These are phyloP conservation scores for Lamellibrachia columna DNA, from an alignment of 2,888 invertebrate species.

Conservation along the genomic window DNA sequence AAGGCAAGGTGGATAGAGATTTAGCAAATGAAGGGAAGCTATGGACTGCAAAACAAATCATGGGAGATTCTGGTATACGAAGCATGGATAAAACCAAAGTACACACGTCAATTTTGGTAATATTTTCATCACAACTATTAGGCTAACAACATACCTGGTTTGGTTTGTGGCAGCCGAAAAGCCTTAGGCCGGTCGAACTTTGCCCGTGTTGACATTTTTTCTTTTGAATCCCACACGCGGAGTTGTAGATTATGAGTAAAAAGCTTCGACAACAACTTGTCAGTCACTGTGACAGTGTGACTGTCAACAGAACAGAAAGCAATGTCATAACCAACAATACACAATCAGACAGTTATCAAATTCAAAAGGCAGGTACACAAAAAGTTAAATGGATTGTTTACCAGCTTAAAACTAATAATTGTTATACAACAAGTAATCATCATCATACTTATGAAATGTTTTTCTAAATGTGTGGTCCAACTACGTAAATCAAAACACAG, in stretches of 20 bases:
- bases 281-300: constrained; percentile 60
- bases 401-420: too few species aligned
- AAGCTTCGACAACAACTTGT: constrained; percentile 57
- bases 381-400: too few species aligned
- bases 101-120: neutral
- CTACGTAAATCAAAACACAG: too few species aligned
- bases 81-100: too few species aligned
- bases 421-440: too few species aligned
- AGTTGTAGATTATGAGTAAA: constrained; percentile 60
- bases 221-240: constrained; percentile 64
- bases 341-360: neutral
- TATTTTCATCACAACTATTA: neutral
- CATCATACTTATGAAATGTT: too few species aligned
- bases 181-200: constrained; percentile 62
- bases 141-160: constrained; percentile 50
- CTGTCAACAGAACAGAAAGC: constrained; percentile 22
- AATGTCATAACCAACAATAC: neutral
- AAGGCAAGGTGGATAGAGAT: neutral
- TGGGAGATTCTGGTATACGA: neutral
- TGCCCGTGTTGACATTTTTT: constrained; percentile 60
- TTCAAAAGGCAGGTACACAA: neutral
- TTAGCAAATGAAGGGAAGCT: neutral
- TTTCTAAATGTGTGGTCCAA: too few species aligned
- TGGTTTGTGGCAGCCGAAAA: constrained; percentile 56
- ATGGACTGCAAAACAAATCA: too few species aligned